phyloP scores from a whole-genome alignment of 2,797 vertebrate species.

The Xiphorhynchus erythropygius region DNA sequence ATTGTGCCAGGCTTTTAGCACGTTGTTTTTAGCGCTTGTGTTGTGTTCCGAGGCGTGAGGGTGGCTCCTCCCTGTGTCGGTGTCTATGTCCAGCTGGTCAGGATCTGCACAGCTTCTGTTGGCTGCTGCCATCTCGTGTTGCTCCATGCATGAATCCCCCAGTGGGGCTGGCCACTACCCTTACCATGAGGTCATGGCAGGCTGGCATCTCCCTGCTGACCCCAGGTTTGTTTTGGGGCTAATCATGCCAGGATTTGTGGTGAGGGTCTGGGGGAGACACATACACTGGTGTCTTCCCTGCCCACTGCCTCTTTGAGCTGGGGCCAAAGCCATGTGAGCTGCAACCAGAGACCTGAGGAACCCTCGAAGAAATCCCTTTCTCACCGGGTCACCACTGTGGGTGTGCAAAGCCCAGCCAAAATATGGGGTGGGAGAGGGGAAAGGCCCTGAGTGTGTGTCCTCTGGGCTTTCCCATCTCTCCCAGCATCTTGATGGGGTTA shows the following conservation, averaged over 20 bases:
- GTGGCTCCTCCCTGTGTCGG: background rate
- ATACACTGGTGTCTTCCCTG: background rate
- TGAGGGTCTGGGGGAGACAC: background rate
- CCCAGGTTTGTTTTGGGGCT: background rate
- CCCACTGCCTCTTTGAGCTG: background rate
- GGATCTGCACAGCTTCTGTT: slow-evolving; percentile 6
- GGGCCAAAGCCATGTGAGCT: slow-evolving; percentile 13
- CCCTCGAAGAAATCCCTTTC: slow-evolving; percentile 63
- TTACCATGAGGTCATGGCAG: background rate
- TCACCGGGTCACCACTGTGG: background rate
- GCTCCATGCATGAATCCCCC: background rate
- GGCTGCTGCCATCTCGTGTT: slow-evolving; percentile 61
- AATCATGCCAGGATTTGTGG: rapidly evolving
- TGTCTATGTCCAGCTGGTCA: background rate
- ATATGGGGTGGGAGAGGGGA: background rate
- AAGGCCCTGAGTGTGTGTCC: background rate
- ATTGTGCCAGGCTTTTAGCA: background rate
- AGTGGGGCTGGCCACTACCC: background rate
- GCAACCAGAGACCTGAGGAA: slow-evolving; percentile 37
- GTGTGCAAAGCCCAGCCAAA: background rate
- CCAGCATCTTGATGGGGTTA: rapidly evolving
- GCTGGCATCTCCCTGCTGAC: background rate
- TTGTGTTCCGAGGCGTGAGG: background rate
- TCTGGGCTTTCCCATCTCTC: background rate
- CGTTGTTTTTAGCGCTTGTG: background rate